Conservation (phyloP, 1,140 invertebrate species). For the Parapsyche elsis region DNA sequence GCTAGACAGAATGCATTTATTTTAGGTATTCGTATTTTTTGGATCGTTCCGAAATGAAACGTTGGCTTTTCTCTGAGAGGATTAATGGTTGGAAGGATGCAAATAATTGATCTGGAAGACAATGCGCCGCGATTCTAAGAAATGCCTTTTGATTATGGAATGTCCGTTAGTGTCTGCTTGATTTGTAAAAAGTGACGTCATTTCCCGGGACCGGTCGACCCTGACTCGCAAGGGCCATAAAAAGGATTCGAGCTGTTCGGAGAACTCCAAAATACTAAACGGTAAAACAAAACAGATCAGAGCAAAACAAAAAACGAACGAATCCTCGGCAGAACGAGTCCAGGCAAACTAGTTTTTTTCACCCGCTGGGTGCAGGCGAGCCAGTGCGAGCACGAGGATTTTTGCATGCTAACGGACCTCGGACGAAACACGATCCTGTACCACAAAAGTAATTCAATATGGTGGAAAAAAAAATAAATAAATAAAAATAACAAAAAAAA, state of each 20-base stretch:
- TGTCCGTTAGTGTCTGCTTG: constrained; percentile 13
- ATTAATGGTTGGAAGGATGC: too few relatives aligned
- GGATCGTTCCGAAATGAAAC: too few relatives aligned
- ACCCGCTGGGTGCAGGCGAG: background rate
- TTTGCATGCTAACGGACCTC: constrained; percentile 18
- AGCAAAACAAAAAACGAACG: constrained; percentile 5
- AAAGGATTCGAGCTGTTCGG: constrained; percentile 17
- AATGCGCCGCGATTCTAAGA: background rate
- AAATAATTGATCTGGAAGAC: too few relatives aligned
- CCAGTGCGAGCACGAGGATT: background rate
- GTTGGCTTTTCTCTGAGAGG: too few relatives aligned
- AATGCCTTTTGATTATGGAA: constrained; percentile 13
- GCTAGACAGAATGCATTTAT: too few relatives aligned
- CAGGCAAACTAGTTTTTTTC: constrained; percentile 6
- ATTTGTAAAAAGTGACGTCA: constrained; percentile 26
- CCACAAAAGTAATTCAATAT: background rate
- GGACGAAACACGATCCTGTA: constrained; percentile 2
- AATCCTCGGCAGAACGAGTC: background rate
- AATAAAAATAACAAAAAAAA: background rate
- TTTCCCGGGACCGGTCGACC: constrained; percentile 34
- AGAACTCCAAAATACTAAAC: constrained; percentile 29
- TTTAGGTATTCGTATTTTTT: too few relatives aligned
- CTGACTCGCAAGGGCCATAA: constrained; percentile 11
- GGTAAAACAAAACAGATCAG: constrained; percentile 33
- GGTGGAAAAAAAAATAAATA: background rate